Conservation (phyloP, 2,888 invertebrate genomes). For the Sycophila texana region DNA sequence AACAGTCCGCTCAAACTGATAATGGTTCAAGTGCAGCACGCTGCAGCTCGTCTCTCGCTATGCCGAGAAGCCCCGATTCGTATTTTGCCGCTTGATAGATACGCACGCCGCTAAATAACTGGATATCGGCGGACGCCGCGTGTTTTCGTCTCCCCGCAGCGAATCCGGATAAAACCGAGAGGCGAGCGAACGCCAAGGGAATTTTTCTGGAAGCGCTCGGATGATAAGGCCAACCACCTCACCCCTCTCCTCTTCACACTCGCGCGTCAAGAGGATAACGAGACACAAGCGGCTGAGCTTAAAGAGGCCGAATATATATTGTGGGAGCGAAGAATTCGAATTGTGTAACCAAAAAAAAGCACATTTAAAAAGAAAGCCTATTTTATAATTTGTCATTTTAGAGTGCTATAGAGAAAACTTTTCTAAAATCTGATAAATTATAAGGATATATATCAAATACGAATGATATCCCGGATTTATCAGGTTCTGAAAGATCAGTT, state of each 20-base stretch:
- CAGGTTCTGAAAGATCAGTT: no score
- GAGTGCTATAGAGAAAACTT: no score
- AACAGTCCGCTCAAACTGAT: neutral
- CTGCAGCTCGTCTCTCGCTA: neutral
- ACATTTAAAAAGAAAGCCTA: no score
- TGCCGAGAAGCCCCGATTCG: neutral
- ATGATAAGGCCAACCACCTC: neutral
- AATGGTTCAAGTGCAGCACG: neutral
- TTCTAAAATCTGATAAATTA: no score
- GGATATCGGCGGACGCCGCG: conserved; percentile 18
- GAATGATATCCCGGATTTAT: no score
- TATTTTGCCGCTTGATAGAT: neutral
- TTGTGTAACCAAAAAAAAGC: no score
- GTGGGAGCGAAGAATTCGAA: no score
- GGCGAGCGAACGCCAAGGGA: neutral
- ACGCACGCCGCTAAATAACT: conserved; percentile 24
- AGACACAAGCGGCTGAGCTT: neutral
- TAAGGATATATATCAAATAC: no score
- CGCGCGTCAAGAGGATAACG: conserved; percentile 26
- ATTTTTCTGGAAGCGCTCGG: neutral
- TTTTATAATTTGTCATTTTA: no score
- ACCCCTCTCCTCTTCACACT: neutral
- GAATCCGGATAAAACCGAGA: neutral
- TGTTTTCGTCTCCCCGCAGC: neutral
- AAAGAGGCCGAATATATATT: neutral